phyloP scores from a whole-genome alignment of 2,888 invertebrate genomes.

The Acleris holmiana region DNA sequence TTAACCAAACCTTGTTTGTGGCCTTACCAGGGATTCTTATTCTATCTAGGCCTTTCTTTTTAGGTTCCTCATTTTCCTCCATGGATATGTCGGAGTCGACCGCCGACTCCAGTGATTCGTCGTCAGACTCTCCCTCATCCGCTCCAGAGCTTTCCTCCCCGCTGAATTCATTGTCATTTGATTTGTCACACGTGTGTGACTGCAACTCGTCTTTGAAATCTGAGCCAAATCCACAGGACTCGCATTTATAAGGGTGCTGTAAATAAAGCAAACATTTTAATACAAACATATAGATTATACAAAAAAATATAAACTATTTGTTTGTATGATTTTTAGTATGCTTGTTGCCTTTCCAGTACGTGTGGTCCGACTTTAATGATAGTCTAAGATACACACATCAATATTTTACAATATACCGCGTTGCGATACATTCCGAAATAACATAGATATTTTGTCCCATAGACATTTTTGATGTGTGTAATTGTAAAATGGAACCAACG shows the following conservation, averaged over 20 bases:
- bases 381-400: too few species aligned
- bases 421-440: too few species aligned
- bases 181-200: slow-evolving; percentile 43
- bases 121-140: slow-evolving; percentile 46
- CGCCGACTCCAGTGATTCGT: slow-evolving; percentile 44
- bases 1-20: background rate
- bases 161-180: slow-evolving; percentile 39
- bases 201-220: slow-evolving; percentile 44
- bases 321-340: too few species aligned
- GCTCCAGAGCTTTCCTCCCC: slow-evolving; percentile 58
- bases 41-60: slow-evolving; percentile 40
- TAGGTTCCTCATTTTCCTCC: slow-evolving; percentile 48
- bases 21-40: slow-evolving; percentile 46
- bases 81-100: slow-evolving; percentile 58
- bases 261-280: slow-evolving; percentile 20
- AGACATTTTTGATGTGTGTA: too few species aligned
- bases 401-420: too few species aligned
- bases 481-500: too few species aligned
- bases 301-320: too few species aligned
- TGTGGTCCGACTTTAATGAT: too few species aligned
- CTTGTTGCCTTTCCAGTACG: too few species aligned
- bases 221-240: slow-evolving; percentile 47
- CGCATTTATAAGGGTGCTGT: slow-evolving; percentile 45
- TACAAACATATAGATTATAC: too few species aligned
- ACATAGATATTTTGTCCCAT: too few species aligned